phyloP scores from a whole-genome alignment of 2,888 invertebrate genomes.

The Limnephilus marmoratus region DNA sequence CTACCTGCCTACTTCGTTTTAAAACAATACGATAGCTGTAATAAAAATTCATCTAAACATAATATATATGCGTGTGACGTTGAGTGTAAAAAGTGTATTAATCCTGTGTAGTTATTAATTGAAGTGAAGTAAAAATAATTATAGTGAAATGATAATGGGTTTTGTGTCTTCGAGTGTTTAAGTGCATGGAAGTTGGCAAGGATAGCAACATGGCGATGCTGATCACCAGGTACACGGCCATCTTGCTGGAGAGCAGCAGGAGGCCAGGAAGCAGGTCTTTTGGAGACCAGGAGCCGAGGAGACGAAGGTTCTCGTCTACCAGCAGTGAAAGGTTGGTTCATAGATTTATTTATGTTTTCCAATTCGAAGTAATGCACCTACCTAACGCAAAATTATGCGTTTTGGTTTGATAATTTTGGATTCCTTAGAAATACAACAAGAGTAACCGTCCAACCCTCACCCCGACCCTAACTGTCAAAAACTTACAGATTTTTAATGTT shows the following conservation, averaged over 20 bases:
- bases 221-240: slow-evolving; percentile 84
- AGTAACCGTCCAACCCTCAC: too few relatives aligned
- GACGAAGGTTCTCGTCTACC: slow-evolving; percentile 50
- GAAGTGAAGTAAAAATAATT: neutral
- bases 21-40: neutral
- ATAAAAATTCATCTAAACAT: neutral
- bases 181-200: neutral
- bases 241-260: slow-evolving; percentile 81
- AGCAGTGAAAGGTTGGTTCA: slow-evolving; percentile 62
- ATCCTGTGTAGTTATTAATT: neutral
- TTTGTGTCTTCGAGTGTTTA: neutral
- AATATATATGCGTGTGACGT: neutral
- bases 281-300: slow-evolving; percentile 66
- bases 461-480: too few relatives aligned
- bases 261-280: slow-evolving; percentile 73
- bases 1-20: neutral
- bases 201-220: slow-evolving; percentile 75
- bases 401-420: too few relatives aligned
- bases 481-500: too few relatives aligned
- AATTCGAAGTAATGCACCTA: too few relatives aligned
- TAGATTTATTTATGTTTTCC: neutral
- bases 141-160: neutral
- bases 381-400: too few relatives aligned
- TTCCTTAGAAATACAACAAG: too few relatives aligned
- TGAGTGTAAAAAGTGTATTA: neutral